Evolutionary conservation across 2,113 vertebrate species (phyloP).

Genomic region (Pteruthius melanotis): DNA sequence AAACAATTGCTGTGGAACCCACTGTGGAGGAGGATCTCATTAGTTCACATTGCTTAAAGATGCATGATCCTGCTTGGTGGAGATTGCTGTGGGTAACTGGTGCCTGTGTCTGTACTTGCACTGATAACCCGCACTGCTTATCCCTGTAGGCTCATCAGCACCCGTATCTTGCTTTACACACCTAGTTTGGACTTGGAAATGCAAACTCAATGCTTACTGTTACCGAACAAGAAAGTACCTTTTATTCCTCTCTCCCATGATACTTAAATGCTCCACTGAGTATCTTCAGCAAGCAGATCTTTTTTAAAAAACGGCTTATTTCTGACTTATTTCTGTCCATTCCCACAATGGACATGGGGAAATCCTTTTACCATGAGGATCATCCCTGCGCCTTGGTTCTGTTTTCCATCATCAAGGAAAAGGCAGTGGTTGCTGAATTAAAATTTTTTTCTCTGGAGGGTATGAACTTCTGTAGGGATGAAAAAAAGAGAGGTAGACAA

Average conservation of each 20-base stretch:
- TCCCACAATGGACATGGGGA: background rate
- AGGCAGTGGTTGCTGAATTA: background rate
- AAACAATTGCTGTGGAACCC: background rate
- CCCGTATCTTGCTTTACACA: background rate
- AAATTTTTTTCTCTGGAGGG: background rate
- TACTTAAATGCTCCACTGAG: background rate
- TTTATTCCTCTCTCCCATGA: background rate
- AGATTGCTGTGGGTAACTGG: background rate
- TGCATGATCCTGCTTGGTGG: background rate
- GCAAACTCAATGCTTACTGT: background rate
- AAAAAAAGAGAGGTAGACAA: background rate
- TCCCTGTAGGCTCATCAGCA: background rate
- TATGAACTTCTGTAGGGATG: background rate
- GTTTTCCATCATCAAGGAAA: background rate
- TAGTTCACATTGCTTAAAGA: conserved; percentile 2
- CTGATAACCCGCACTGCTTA: background rate
- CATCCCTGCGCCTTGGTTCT: background rate
- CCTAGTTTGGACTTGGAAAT: background rate
- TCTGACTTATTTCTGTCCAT: background rate
- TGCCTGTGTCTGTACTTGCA: background rate
- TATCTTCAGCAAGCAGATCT: background rate
- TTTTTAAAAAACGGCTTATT: background rate
- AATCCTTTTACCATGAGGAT: background rate
- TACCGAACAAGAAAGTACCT: background rate
- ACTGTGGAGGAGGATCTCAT: background rate